Base-by-base conservation (phyloP, 2,888 invertebrate genomes). In the Pristionchus maxplancki region DNA sequence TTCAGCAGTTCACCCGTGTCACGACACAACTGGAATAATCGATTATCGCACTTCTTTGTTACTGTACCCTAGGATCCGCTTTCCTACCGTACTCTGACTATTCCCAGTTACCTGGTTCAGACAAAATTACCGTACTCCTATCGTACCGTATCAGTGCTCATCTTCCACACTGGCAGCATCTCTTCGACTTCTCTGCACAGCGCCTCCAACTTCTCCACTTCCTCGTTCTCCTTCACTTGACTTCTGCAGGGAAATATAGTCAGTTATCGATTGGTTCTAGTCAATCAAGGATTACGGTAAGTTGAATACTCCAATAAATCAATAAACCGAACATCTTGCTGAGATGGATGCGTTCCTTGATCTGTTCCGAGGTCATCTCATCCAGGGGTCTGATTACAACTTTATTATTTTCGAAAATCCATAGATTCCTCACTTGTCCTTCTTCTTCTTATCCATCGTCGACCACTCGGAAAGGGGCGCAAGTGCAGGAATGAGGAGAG, bases 261-360 rank as follows among this genome's bases (percentile, higher is more conserved):
- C 64, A 67, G 64, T 67, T 34, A 15, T 11, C 8, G 64, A 67
- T 28, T 58, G 24, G 6, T 58, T n/a, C 58, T 4, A 6, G 2
- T n/a, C n/a, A n/a, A n/a, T 6, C 24, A 3, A 1, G 53, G 53
- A 53, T 53, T 28, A 34, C 64, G 31, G n/a, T 11, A 64, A 8
- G 8, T 9, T 28, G 28, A 64, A 31, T 58, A 58, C 20, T 58
- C 58, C 24, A 3, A 20, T 17, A 0, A n/a, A n/a, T n/a, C n/a
- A 37, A 71, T 71, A 71, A n/a, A n/a, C n/a, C 78, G 48, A 28
- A 78, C 78, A 28, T n/a, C 28, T 44, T 78, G 78, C 78, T 78
- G 44, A 78, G 78, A 28, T 78, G 78, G n/a, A 78, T 78, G 44
- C 78, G 78, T 28, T 78, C 78, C 78, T 44, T 78, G 78, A 78